A percentile compares a stretch with the other conserved stretches of the same genome.
Evolutionary conservation across 2,888 invertebrate species (phyloP).

Genomic region (Ormyrus rosae): DNA sequence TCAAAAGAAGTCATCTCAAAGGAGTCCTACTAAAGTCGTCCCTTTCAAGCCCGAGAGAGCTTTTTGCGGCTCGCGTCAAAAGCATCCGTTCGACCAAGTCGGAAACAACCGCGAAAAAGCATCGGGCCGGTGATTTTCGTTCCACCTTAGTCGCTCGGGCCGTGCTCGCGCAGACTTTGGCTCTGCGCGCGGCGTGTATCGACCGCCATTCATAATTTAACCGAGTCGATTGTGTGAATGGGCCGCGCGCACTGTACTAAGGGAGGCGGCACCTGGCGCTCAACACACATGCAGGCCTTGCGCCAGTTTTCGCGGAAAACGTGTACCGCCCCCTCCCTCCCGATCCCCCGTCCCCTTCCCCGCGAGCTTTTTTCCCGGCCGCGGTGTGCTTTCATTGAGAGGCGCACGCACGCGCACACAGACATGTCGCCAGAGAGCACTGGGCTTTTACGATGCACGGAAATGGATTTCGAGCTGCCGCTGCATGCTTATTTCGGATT

Average conservation of each 20-base stretch:
- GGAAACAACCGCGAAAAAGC: no score
- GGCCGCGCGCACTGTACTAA: slow-evolving; percentile 42
- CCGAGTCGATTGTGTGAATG: slow-evolving; percentile 70
- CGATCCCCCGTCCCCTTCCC: background rate
- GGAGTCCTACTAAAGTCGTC: no score
- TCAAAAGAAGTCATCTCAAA: no score
- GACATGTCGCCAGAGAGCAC: no score
- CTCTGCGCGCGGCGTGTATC: slow-evolving; percentile 63
- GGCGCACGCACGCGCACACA: background rate
- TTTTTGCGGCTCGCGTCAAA: no score
- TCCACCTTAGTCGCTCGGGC: background rate
- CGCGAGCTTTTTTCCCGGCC: background rate
- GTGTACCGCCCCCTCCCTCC: background rate
- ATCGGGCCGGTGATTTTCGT: no score
- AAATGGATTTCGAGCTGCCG: no score
- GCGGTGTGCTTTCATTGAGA: background rate
- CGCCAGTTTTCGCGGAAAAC: slow-evolving; percentile 54
- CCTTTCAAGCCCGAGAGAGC: no score
- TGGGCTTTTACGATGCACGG: no score
- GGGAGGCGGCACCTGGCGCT: slow-evolving; percentile 53
- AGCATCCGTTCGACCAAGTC: no score
- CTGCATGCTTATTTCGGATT: no score
- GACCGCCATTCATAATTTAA: slow-evolving; percentile 75
- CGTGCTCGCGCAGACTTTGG: background rate
- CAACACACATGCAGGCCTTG: slow-evolving; percentile 56